These are phyloP conservation scores for Fregata magnificens DNA, from an alignment of 2,113 vertebrate species.

Conservation along the genomic window DNA sequence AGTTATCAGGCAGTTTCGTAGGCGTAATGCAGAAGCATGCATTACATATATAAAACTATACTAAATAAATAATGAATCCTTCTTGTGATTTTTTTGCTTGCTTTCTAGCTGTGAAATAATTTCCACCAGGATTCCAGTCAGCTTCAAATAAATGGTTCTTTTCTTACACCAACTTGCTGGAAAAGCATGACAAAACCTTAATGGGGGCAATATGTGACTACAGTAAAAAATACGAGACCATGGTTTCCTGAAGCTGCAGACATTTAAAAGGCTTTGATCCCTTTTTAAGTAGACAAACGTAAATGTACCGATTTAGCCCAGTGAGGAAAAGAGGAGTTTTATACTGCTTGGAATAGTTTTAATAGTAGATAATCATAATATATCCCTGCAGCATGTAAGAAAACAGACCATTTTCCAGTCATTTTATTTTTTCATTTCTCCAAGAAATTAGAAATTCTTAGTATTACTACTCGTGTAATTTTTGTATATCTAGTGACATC, in stretches of 20 bases:
- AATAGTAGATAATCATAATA: background rate
- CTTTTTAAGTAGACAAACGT: background rate
- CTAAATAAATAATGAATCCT: background rate
- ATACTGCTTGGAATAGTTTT: background rate
- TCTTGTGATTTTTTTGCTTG: background rate
- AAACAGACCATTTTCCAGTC: background rate
- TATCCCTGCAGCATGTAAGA: background rate
- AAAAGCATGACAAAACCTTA: background rate
- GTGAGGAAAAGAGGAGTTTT: background rate
- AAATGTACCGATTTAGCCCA: background rate
- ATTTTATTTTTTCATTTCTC: background rate
- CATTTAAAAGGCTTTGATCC: background rate
- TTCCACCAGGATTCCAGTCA: background rate
- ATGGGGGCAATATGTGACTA: background rate
- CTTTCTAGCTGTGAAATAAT: background rate
- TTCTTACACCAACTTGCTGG: background rate
- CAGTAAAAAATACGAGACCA: background rate
- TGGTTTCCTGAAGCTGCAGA: background rate
- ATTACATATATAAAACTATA: background rate
- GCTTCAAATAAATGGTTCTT: background rate
- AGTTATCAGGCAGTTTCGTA: background rate
- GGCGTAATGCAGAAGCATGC: background rate
- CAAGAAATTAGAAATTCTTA: background rate
- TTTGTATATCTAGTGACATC: background rate
- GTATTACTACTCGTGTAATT: background rate